Base-by-base conservation (phyloP, 2,888 invertebrate genomes). In the Callyntrura guangdongensis region DNA sequence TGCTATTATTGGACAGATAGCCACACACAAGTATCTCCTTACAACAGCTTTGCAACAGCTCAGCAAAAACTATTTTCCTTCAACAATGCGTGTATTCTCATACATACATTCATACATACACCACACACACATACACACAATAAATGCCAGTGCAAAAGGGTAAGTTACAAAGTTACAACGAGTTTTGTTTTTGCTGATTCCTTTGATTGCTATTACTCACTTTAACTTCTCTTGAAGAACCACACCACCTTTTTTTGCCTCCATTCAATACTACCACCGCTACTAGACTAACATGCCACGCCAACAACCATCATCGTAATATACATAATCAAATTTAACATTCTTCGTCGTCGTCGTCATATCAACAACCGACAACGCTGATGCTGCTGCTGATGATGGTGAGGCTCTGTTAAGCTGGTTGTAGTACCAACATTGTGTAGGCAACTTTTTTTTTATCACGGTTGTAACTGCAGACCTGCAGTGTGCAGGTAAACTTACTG, bases 1-100 rank as follows among this genome's bases (percentile, higher is more conserved):
- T 74, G 85, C 72, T 86, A 86, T 49, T 74, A 74, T 86, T 90
- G 90, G 86, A 85, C 86, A 49, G 53, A 14, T 14, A 53, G 14
- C 53, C 53, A 53, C 14, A 53, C 53, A 14, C 53, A 53, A 3
- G 53, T 53, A 53, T 53, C 36, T 36, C 6, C 72, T 47, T 47
- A 49, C 20, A 74, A 47, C 72, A 74, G 20, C 47, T 47, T 9
- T 22, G 64, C 64, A 64, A 11, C 53, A 53, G 53, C 53, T 3
- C 53, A 3, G 53, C 14, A 53, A 53, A 53, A 53, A 9, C 11
- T 47, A 8, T 53, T 3, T 53, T 53, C 53, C 12, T 53, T 14
- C 14, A 53, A 53, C 53, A 53, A 53, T 14, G 27, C 5, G 25
- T 64, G 22, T n/a, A n/a, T n/a, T n/a, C n/a, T n/a, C n/a, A n/a